A percentile compares a stretch with the other conserved stretches of the same genome.
phyloP scores from a whole-genome alignment of 2,888 invertebrate genomes.

The Selenia dentaria region DNA sequence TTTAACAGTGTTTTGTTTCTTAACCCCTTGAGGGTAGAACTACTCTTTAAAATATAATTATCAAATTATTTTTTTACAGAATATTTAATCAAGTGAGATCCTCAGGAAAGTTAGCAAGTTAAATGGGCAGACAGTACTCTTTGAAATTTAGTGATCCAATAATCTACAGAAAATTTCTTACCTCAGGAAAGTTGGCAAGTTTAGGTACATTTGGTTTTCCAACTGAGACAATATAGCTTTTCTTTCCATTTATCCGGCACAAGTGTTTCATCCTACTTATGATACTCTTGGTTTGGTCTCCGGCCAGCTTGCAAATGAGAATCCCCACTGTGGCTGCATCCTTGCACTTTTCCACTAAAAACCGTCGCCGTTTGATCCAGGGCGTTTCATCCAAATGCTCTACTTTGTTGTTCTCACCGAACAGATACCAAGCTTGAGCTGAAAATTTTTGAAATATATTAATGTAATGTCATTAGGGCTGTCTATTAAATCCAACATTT shows the following conservation, averaged over 20 bases:
- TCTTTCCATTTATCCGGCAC: conserved; percentile 91
- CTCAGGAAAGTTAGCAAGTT: too few relatives aligned
- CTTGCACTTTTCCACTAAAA: conserved; percentile 94
- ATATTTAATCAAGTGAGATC: too few relatives aligned
- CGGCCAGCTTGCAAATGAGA: conserved; percentile 95
- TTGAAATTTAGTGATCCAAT: too few relatives aligned
- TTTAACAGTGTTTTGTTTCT: too few relatives aligned
- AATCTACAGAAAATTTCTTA: too few relatives aligned
- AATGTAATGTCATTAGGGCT: too few relatives aligned
- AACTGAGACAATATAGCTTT: conserved; percentile 95
- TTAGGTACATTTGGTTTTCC: conserved; percentile 98
- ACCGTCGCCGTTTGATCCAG: conserved; percentile 92
- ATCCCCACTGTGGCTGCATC: conserved; percentile 95
- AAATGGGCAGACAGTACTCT: too few relatives aligned
- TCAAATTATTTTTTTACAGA: too few relatives aligned
- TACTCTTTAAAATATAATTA: too few relatives aligned
- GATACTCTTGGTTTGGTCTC: conserved; percentile 90
- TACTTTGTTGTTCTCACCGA: conserved; percentile 65
- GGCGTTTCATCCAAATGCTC: conserved; percentile 65
- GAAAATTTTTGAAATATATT: too few relatives aligned
- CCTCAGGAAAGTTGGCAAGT: conserved; percentile 96
- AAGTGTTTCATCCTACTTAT: conserved; percentile 90
- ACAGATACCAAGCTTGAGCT: conserved; percentile 84
- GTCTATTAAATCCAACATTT: too few relatives aligned
- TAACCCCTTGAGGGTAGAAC: too few relatives aligned